Base-by-base conservation (phyloP, 2,113 vertebrate genomes). In the Carlito syrichta region DNA sequence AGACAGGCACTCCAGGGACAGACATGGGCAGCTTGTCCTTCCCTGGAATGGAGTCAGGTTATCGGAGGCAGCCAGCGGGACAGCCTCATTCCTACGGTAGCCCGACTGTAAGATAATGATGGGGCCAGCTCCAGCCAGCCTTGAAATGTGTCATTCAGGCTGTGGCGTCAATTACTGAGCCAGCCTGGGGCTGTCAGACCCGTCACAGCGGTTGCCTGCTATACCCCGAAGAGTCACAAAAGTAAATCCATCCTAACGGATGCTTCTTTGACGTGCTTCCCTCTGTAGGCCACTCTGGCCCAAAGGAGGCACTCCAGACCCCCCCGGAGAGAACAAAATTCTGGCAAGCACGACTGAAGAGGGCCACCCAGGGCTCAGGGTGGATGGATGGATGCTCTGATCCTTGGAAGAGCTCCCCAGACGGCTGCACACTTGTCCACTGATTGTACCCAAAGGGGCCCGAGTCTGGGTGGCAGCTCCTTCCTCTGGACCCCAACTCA, bases 161-260 rank as follows among this genome's bases (percentile, higher is more conserved):
- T 2, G 40, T 7, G 0, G 84, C 14, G 2, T 95, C 97, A 95
- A 96, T 97, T 96, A 97, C 96, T 50, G 78, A 96, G 96, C 92
- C 54, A 92, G 63, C 81, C 94, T 79, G 85, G 73, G 93, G 95
- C 94, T 92, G 95, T 92, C 95, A 92, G 87, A 22, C 19, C n/a
- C 5, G 58, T 92, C 92, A 77, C 87, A 56, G 94, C 81, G 50
- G 85, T 23, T 77, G 94, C 82, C 76, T 81, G 93, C 3, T 17
- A 97, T 8, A 93, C 60, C 19, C 91, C 19, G 25, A 83, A 81
- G 79, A 95, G 94, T 76, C 78, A 63, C 89, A 23, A 12, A 58
- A 86, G 83, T 58, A 56, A 93, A 97, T 71, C 90, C 2, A 0
- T 48, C 66, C n/a, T 35, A 76, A 71, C 7, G 3, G 43, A 60